phyloP scores from a whole-genome alignment of 1,140 invertebrate species.

The Holcopasites calliopsidis region DNA sequence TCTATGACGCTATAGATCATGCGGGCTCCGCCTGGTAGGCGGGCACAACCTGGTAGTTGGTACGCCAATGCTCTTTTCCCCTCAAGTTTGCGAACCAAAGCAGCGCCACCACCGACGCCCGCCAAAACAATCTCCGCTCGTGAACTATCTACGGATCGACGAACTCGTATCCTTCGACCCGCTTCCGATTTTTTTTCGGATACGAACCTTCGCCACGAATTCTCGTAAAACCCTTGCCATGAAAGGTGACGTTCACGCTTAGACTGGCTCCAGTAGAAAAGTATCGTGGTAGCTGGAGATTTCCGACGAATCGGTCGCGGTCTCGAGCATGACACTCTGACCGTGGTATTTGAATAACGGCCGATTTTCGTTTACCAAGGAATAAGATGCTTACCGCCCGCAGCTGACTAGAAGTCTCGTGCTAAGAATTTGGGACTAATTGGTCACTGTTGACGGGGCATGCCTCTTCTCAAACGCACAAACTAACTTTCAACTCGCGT shows the following conservation, averaged over 20 bases:
- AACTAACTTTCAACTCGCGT: too few species aligned
- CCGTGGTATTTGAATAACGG: neutral
- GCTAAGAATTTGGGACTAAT: too few species aligned
- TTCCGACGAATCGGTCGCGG: neutral
- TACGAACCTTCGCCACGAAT: constrained; percentile 22
- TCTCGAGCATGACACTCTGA: neutral
- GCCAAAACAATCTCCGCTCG: constrained; percentile 53
- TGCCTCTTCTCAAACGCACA: too few species aligned
- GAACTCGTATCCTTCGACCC: constrained; percentile 42
- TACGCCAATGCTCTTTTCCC: constrained; percentile 55
- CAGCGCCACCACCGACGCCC: constrained; percentile 58
- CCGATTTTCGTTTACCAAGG: neutral
- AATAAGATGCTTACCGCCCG: too few species aligned
- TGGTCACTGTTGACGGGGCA: too few species aligned
- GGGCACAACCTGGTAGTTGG: constrained; percentile 59
- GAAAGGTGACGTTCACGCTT: neutral
- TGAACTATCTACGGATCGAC: constrained; percentile 18
- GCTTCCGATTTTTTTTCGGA: constrained; percentile 29
- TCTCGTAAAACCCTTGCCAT: neutral
- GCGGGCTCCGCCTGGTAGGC: constrained; percentile 70
- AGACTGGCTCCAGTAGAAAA: neutral
- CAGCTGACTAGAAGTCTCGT: too few species aligned
- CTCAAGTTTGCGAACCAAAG: constrained; percentile 36
- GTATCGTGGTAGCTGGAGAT: neutral
- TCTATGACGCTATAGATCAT: constrained; percentile 80